Evolutionary conservation across 2,113 vertebrate species (phyloP), one percentile per base, ranked within the genome.

Genomic region (Psettodes erumei): DNA sequence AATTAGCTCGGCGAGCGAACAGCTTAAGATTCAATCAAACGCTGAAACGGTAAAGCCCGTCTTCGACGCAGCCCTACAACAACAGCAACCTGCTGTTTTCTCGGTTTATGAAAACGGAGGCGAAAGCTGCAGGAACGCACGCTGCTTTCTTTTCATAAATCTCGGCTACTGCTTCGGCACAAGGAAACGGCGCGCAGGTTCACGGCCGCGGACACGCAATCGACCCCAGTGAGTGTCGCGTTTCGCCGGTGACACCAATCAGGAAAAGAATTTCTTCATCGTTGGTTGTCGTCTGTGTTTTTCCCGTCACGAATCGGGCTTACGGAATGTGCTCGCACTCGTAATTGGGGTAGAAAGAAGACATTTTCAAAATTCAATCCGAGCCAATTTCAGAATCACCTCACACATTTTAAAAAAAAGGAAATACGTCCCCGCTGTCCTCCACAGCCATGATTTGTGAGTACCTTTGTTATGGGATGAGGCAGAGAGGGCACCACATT

Each of bases 11-110:
- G 4, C 27, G 25, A 70, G 37, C 5, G n/a, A 19, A 10, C n/a
- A 38, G 66, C 56, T 78, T 82, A 8, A 21, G 56, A 79, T 60
- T 27, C 21, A 64, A 76, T 83, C 16, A 50, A 6, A 51, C 27
- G 33, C n/a, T 0, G 1, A 51, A 40, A 48, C 33, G 21, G 21
- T 21, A 48, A n/a, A n/a, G n/a, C n/a, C n/a, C n/a, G n/a, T n/a
- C n/a, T n/a, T n/a, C n/a, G 16, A 13, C 28, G 35, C 16, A 28
- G 30, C 21, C 15, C 23, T 55, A 11, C 1, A 28, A 59, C 19
- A 55, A 15, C 28, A 56, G 8, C 6, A 48, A 28, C 13, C n/a
- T 69, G 38, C 15, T 38, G 55, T 71, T 62, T 38, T 8, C 35
- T 37, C 5, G 13, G 18, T 43, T 62, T 16, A 48, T 63, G 42